Evolutionary conservation across 2,113 vertebrate genomes (phyloP).

Genomic region (Notechis scutatus): DNA sequence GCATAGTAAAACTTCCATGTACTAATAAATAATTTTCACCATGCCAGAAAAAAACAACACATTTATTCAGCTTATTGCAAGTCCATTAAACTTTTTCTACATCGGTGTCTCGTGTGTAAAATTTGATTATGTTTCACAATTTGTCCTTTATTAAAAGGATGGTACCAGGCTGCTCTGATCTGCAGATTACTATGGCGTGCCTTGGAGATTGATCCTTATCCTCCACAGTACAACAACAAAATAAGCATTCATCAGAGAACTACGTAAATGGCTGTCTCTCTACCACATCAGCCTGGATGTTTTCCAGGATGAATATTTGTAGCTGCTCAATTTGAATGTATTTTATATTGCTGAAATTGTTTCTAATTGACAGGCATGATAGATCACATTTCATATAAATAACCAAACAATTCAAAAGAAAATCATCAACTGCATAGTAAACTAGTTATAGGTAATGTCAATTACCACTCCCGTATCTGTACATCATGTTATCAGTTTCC

Average conservation of each 20-base stretch:
- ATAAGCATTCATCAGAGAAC: neutral
- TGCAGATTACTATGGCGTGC: neutral
- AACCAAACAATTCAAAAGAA: conserved; percentile 35
- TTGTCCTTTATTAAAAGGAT: conserved; percentile 2
- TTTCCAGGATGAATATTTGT: conserved; percentile 14
- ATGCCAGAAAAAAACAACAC: neutral
- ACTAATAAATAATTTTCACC: neutral
- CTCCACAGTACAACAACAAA: neutral
- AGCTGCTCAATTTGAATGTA: conserved; percentile 5
- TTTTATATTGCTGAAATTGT: neutral
- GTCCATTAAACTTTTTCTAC: neutral
- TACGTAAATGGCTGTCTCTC: neutral
- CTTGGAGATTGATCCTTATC: neutral
- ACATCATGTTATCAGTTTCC: conserved; percentile 42
- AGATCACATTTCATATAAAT: conserved; percentile 38
- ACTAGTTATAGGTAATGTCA: conserved; percentile 36
- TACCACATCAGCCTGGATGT: neutral
- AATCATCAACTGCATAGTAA: conserved; percentile 41
- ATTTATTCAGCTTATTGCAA: neutral
- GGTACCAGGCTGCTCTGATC: neutral
- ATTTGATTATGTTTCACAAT: conserved; percentile 15
- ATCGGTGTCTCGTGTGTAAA: conserved; percentile 11
- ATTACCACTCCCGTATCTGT: conserved; percentile 38
- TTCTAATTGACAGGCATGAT: conserved; percentile 3
- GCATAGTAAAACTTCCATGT: neutral